Conservation (phyloP, 2,113 vertebrate genomes). For the Fregata magnificens region DNA sequence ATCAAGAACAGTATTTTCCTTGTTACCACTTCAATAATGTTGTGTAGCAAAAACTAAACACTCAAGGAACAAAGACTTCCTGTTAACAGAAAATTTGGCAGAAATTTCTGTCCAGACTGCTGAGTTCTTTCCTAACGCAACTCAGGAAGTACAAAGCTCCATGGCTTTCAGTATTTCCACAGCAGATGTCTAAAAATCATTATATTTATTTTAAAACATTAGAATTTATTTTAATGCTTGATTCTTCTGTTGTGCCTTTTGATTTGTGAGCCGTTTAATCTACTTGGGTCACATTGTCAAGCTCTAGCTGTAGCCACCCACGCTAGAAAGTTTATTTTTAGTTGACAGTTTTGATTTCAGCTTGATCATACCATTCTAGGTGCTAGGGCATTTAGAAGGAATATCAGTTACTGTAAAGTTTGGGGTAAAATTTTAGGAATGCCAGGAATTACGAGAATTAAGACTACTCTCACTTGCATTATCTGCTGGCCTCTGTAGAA, state of each 20-base stretch:
- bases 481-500: neutral
- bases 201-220: conserved; percentile 27
- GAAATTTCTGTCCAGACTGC: conserved; percentile 22
- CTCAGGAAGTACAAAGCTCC: neutral
- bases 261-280: neutral
- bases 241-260: neutral
- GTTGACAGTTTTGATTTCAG: neutral
- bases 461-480: neutral
- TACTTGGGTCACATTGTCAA: neutral
- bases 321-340: neutral
- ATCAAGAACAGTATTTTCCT: neutral
- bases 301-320: neutral
- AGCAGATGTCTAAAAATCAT: conserved; percentile 6
- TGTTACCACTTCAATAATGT: neutral
- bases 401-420: neutral
- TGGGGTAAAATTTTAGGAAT: neutral
- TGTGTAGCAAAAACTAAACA: neutral
- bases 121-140: neutral
- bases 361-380: neutral
- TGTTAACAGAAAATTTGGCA: neutral
- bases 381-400: neutral
- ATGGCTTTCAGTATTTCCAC: neutral
- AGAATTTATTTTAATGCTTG: neutral
- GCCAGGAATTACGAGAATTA: neutral
- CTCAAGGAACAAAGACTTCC: neutral